These are phyloP conservation scores for Microcebus griseorufus DNA, from an alignment of 2,113 vertebrate genomes.

Conservation along the genomic window DNA sequence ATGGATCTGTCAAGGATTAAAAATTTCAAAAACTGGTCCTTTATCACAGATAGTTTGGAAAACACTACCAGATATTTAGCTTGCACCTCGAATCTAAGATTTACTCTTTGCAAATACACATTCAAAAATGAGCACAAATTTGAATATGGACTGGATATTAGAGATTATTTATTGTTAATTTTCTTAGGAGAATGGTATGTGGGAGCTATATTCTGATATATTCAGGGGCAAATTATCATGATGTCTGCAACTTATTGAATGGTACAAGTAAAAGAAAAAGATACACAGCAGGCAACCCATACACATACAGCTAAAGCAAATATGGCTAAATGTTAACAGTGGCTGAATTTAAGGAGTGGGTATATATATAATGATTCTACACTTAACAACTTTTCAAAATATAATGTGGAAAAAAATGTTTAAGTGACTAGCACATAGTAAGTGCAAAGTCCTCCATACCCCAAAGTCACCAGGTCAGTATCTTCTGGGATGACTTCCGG, in stretches of 20 bases:
- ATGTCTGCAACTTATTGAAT: not conserved
- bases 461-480: slow-evolving; percentile 86
- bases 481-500: slow-evolving; percentile 87
- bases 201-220: not conserved
- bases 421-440: not conserved
- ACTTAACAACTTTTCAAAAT: slow-evolving; percentile 13
- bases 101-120: slow-evolving; percentile 21
- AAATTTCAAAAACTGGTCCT: not conserved
- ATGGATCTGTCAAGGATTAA: slow-evolving; percentile 6
- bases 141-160: not conserved
- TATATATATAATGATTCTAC: not conserved
- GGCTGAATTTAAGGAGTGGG: not conserved
- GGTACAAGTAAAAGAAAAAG: not conserved
- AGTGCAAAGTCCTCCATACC: slow-evolving; percentile 78
- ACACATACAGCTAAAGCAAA: slow-evolving; percentile 13
- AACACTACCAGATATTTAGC: not conserved
- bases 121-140: slow-evolving; percentile 19
- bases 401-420: not conserved
- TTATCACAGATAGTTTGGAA: not conserved
- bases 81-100: slow-evolving; percentile 4
- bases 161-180: not conserved
- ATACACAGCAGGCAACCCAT: not conserved
- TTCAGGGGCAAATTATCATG: not conserved
- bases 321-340: not conserved
- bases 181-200: not conserved